A percentile compares a stretch with the other conserved stretches of the same genome.
phyloP scores from a whole-genome alignment of 2,888 invertebrate genomes.

The Iselma pallidipennis region DNA sequence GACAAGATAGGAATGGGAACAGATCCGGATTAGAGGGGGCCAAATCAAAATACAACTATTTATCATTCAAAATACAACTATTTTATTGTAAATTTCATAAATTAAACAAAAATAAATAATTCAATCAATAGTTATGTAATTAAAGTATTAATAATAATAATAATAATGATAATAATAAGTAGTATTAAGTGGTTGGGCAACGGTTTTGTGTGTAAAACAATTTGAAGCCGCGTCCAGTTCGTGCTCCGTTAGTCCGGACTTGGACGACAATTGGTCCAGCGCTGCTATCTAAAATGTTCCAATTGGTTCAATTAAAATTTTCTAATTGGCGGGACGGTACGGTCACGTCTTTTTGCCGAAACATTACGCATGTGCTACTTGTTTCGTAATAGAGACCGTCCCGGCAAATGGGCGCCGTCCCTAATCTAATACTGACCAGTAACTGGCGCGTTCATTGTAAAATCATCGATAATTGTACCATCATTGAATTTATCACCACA shows the following conservation, averaged over 20 bases:
- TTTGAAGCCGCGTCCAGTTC: conserved; percentile 71
- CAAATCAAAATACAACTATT: no score
- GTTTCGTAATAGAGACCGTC: no score
- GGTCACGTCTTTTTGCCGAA: neutral
- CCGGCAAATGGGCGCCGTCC: no score
- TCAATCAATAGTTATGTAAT: neutral
- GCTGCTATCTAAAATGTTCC: conserved; percentile 57
- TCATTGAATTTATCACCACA: conserved; percentile 78
- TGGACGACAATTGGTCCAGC: conserved; percentile 73
- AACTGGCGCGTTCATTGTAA: conserved; percentile 69
- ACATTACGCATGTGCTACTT: neutral
- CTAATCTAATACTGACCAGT: conserved; percentile 58
- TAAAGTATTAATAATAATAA: neutral
- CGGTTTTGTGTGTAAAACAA: conserved; percentile 70
- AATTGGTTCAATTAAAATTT: neutral
- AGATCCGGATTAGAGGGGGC: no score
- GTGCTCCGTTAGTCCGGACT: conserved; percentile 67
- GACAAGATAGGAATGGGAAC: no score
- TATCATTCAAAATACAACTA: conserved; percentile 54
- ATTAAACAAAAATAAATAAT: neutral
- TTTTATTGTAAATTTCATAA: conserved; percentile 38
- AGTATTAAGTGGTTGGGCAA: conserved; percentile 52
- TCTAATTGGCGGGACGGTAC: neutral
- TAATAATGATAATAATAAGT: conserved; percentile 14
- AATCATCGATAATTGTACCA: conserved; percentile 65